Conservation (phyloP, 2,113 vertebrate species). For the Lagenorhynchus albirostris region DNA sequence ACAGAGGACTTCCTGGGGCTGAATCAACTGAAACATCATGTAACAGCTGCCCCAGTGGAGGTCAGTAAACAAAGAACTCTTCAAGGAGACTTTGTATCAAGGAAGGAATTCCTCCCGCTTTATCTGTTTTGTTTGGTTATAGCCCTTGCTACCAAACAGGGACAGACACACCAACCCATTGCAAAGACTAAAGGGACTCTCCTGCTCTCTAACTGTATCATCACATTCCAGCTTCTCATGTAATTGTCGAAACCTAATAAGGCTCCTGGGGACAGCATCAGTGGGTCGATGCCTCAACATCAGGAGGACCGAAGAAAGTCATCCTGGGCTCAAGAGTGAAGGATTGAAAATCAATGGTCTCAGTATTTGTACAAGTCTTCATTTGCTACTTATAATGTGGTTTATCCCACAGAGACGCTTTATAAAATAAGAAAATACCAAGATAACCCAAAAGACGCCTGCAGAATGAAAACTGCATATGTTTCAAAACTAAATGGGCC, state of each 20-base stretch:
- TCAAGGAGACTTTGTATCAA: not conserved
- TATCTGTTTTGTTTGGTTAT: not conserved
- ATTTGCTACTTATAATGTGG: not conserved
- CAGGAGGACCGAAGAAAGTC: not conserved
- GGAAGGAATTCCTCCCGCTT: not conserved
- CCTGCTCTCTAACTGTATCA: not conserved
- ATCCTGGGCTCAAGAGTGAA: not conserved
- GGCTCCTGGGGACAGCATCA: not conserved
- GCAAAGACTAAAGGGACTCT: not conserved
- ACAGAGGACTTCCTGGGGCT: not conserved
- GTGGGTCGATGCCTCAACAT: not conserved
- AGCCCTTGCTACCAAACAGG: not conserved
- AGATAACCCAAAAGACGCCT: not conserved
- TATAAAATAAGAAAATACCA: conserved; percentile 20
- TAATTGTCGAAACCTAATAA: not conserved
- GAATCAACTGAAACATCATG: not conserved
- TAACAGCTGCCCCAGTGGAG: not conserved
- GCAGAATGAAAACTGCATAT: not conserved
- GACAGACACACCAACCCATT: too few relatives aligned
- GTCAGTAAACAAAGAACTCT: not conserved
- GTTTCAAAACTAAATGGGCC: not conserved
- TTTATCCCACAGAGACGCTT: not conserved
- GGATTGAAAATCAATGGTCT: conserved; percentile 23
- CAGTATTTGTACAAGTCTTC: not conserved
- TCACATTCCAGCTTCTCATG: not conserved